Base-by-base conservation (phyloP, 2,888 invertebrate genomes). In the Tetragonula carbonaria region DNA sequence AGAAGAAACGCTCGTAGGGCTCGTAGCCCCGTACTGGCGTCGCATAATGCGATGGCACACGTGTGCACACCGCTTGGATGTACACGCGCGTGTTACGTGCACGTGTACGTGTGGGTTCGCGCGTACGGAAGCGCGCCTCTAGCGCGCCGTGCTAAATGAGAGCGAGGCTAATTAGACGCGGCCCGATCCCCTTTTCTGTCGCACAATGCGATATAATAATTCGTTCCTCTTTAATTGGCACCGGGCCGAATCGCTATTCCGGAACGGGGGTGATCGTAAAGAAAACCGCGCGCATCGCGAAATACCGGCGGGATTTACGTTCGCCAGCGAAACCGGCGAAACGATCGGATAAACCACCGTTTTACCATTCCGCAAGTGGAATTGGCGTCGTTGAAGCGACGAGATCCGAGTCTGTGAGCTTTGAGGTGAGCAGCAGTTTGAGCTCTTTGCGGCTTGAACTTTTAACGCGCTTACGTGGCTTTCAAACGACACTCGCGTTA, bases 171-270 rank as follows among this genome's bases (percentile, higher is more conserved):
- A 87, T 87, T 87, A 87, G 87, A 86, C 72, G 86, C 45, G 33
- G 80, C 65, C 62, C 81, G 82, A 74, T 74, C 80, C 87, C 87
- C 87, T 84, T 86, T 84, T 84, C 86, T 66, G 80, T 80, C 84
- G 82, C 82, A 87, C 87, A 87, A 87, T 87, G 86, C 87, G 82
- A 87, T 87, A 82, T 87, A 87, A 87, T 87, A 87, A 87, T 87
- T 87, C 87, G 80, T 86, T 72, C 65, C 82, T 80, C 84, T 84
- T 86, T 87, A 87, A 87, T 87, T 87, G 87, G 87, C 84, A 84
- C 66, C 57, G 45, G 53, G 63, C 70, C 71, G 74, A 18, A 76
- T 81, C 81, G 86, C 76, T 74, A 78, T 80, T 75, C 72, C 68
- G 23, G 74, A 14, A 67, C 78, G 16, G 62, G 77, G 73, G 45